phyloP scores from a whole-genome alignment of 1,140 invertebrate genomes.

The Papilio glaucus region DNA sequence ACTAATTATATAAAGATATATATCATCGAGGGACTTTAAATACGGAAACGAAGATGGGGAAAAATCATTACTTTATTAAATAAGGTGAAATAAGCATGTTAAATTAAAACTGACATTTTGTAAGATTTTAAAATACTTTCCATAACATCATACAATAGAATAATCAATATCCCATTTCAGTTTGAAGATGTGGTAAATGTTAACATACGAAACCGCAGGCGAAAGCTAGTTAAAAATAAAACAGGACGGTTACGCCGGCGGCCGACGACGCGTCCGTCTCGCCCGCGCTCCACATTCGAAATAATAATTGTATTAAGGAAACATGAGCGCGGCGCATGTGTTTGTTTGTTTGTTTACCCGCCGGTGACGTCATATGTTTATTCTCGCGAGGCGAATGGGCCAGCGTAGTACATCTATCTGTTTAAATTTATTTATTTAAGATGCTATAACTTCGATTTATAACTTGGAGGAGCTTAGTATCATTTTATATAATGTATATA shows the following conservation, averaged over 20 bases:
- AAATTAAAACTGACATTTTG: background rate
- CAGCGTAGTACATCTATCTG: conserved; percentile 28
- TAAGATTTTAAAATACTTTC: background rate
- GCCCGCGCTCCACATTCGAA: conserved; percentile 78
- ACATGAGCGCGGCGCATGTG: conserved; percentile 83
- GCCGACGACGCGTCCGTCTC: conserved; percentile 54
- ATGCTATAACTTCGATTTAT: conserved; percentile 10
- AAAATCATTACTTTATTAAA: too few species aligned
- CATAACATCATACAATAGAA: background rate
- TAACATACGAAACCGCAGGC: conserved; percentile 25
- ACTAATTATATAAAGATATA: too few species aligned
- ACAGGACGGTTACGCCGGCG: conserved; percentile 45
- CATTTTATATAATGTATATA: too few species aligned
- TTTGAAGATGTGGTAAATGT: background rate
- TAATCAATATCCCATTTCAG: background rate
- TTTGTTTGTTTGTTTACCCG: conserved; percentile 85
- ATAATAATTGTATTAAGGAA: conserved; percentile 84
- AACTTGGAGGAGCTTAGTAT: too few species aligned
- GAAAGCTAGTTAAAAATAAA: conserved; percentile 66
- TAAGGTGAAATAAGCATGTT: background rate
- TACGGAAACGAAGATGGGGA: too few species aligned
- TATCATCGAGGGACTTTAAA: too few species aligned
- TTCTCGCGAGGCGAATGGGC: conserved; percentile 75
- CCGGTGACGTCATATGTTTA: conserved; percentile 84
- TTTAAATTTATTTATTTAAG: conserved; percentile 44